Evolutionary conservation across 2,888 invertebrate genomes (phyloP).

Genomic region (Notocelia uddmanniana): DNA sequence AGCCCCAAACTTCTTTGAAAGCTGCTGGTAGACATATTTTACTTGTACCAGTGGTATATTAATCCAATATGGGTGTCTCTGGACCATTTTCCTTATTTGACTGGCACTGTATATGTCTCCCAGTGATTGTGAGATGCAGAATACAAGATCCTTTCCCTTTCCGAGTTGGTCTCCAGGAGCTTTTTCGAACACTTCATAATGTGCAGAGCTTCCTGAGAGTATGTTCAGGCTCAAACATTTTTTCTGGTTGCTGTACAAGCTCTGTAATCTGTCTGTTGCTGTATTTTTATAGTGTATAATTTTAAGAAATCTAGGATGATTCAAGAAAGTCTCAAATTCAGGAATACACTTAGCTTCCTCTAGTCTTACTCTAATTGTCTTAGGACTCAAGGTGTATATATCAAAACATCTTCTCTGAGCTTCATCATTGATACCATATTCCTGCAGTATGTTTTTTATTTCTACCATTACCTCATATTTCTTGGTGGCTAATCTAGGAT

Average conservation of each 20-base stretch:
- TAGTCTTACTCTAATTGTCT: conserved; percentile 70
- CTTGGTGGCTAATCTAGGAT: conserved; percentile 74
- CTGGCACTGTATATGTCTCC: conserved; percentile 61
- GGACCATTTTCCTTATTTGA: conserved; percentile 64
- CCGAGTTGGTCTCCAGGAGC: conserved; percentile 77
- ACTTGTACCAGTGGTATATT: conserved; percentile 77
- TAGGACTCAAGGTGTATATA: conserved; percentile 73
- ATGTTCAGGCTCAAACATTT: conserved; percentile 78
- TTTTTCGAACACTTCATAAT: conserved; percentile 75
- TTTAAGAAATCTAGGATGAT: conserved; percentile 78
- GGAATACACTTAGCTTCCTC: conserved; percentile 70
- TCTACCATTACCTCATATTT: conserved; percentile 66
- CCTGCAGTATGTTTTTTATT: conserved; percentile 69
- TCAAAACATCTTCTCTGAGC: conserved; percentile 79
- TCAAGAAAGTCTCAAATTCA: conserved; percentile 71
- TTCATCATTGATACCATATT: conserved; percentile 71
- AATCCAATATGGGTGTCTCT: conserved; percentile 79
- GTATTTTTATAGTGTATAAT: conserved; percentile 77
- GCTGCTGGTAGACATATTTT: conserved; percentile 68
- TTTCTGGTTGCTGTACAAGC: conserved; percentile 70
- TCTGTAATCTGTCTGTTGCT: conserved; percentile 67
- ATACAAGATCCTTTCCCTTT: conserved; percentile 77
- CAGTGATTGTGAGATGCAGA: conserved; percentile 69
- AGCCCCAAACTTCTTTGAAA: conserved; percentile 63
- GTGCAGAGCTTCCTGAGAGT: conserved; percentile 72